Evolutionary conservation across 1,140 invertebrate genomes (phyloP).

Genomic region (Protaetia brevitarsis): DNA sequence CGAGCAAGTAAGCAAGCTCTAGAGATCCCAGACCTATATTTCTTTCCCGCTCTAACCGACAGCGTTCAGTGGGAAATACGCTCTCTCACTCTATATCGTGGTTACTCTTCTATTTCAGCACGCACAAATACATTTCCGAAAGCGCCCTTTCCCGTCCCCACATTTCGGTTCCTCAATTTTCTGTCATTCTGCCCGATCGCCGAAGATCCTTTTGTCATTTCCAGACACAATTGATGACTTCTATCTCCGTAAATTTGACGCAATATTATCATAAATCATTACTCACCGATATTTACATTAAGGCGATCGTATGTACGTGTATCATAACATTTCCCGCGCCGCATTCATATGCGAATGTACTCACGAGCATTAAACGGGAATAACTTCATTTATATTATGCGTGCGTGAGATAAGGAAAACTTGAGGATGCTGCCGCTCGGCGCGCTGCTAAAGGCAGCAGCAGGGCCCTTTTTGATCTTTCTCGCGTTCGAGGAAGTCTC

Average conservation of each 20-base stretch:
- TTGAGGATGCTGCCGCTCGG: too few relatives aligned
- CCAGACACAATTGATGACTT: slow-evolving; percentile 24
- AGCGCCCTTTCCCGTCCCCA: not conserved
- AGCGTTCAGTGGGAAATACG: too few relatives aligned
- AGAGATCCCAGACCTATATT: too few relatives aligned
- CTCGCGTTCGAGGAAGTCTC: too few relatives aligned
- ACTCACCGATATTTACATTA: not conserved
- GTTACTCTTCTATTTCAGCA: not conserved
- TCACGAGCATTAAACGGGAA: too few relatives aligned
- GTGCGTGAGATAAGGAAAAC: too few relatives aligned
- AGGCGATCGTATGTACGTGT: not conserved
- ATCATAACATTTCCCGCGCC: not conserved
- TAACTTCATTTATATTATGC: too few relatives aligned
- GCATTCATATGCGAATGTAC: too few relatives aligned
- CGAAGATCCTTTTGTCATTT: slow-evolving; percentile 23
- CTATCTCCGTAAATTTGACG: slow-evolving; percentile 23
- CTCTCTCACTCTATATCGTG: too few relatives aligned
- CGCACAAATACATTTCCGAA: slow-evolving; percentile 15
- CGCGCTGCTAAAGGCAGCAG: too few relatives aligned
- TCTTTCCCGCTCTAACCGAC: too few relatives aligned
- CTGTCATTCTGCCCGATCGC: slow-evolving; percentile 16
- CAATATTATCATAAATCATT: slow-evolving; percentile 23
- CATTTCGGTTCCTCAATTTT: not conserved
- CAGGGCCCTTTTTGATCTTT: too few relatives aligned
- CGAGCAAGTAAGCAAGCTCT: slow-evolving; percentile 28